These are phyloP conservation scores for Trachelipus rathkii DNA, from an alignment of 1,140 invertebrate species.

Conservation along the genomic window DNA sequence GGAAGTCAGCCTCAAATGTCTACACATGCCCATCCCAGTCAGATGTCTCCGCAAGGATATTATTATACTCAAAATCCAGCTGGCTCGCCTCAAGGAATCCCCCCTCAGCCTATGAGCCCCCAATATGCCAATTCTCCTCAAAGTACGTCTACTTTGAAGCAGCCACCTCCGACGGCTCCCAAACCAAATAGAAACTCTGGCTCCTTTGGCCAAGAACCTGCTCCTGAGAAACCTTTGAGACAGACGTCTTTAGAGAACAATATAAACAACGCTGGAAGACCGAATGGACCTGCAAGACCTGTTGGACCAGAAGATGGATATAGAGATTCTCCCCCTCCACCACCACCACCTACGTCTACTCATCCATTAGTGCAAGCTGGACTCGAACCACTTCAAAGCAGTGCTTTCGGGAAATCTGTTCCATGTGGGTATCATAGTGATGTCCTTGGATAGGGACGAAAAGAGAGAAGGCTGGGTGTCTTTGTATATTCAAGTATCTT, in stretches of 20 bases:
- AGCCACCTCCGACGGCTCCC: constrained; percentile 42
- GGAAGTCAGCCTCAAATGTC: constrained; percentile 26
- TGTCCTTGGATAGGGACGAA: constrained; percentile 75
- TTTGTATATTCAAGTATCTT: background rate
- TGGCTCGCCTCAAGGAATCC: constrained; percentile 25
- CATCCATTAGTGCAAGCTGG: constrained; percentile 62
- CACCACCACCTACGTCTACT: constrained; percentile 62
- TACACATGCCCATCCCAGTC: constrained; percentile 21
- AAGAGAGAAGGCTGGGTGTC: constrained; percentile 68
- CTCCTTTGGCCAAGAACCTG: constrained; percentile 38
- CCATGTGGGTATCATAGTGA: background rate
- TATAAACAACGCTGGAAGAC: constrained; percentile 1
- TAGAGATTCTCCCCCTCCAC: constrained; percentile 62
- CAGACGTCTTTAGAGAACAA: constrained; percentile 45
- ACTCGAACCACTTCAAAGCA: constrained; percentile 55
- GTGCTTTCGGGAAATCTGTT: constrained; percentile 7
- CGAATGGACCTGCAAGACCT: constrained; percentile 39
- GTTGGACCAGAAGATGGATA: constrained; percentile 47
- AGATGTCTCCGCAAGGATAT: background rate
- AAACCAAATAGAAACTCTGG: constrained; percentile 32
- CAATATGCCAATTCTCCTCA: constrained; percentile 34
- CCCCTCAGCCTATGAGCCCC: constrained; percentile 21
- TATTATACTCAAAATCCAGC: background rate
- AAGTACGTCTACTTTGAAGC: constrained; percentile 23
- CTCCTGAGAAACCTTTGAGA: constrained; percentile 47